Evolutionary conservation across 1,140 invertebrate species (phyloP).

Genomic region (Tetraneura akinire): DNA sequence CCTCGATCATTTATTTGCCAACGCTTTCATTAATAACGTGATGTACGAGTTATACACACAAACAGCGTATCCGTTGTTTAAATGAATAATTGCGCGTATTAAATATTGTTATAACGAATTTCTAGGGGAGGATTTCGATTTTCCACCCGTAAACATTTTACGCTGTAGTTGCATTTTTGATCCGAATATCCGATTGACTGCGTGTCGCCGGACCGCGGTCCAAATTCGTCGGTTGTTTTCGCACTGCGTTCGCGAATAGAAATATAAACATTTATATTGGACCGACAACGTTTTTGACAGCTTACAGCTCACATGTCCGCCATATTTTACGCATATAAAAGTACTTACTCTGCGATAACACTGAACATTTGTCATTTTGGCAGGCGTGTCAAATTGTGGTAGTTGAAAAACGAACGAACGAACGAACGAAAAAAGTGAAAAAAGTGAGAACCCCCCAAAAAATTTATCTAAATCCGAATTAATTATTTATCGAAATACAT

Average conservation of each 20-base stretch:
- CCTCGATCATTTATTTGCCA: no score
- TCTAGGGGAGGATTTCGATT: neutral
- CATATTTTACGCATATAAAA: neutral
- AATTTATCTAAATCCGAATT: neutral
- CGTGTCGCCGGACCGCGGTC: neutral
- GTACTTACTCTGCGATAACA: neutral
- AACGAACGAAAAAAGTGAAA: neutral
- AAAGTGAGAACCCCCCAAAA: neutral
- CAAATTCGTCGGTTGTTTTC: neutral
- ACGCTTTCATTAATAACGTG: no score
- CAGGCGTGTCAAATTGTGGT: neutral
- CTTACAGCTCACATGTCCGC: neutral
- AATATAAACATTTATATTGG: conserved; percentile 15
- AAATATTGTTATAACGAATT: neutral
- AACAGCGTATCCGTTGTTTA: neutral
- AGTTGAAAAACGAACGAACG: neutral
- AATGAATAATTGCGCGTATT: neutral
- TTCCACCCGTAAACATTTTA: neutral
- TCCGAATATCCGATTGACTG: neutral
- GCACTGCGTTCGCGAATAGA: neutral
- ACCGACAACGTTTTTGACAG: neutral
- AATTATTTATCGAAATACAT: no score
- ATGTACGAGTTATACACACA: neutral
- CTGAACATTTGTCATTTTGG: neutral
- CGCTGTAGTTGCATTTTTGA: neutral